Conservation (phyloP, 2,888 invertebrate species). For the Noctua janthina region DNA sequence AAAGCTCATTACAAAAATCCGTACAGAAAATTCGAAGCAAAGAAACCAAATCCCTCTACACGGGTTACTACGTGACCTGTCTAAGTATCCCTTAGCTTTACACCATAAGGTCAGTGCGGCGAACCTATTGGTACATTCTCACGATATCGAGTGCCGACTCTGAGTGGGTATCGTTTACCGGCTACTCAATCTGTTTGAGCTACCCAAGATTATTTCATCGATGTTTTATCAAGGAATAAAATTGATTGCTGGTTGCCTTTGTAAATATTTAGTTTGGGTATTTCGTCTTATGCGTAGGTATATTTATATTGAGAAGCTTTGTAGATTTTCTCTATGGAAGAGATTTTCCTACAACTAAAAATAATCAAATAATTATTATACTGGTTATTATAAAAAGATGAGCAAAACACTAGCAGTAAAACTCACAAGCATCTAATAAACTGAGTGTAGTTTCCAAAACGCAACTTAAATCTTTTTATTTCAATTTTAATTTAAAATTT, state of each 20-base stretch:
- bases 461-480: constrained; percentile 41
- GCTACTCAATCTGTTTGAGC: constrained; percentile 63
- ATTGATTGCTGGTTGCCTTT: constrained; percentile 25
- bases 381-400: background rate
- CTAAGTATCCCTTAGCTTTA: constrained; percentile 32
- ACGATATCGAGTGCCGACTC: constrained; percentile 69
- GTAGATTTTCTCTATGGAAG: background rate
- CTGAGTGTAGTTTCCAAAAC: constrained; percentile 21
- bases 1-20: background rate
- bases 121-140: constrained; percentile 72
- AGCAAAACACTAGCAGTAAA: constrained; percentile 4
- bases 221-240: constrained; percentile 38
- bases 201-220: constrained; percentile 56
- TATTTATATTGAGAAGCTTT: background rate
- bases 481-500: constrained; percentile 74
- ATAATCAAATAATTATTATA: background rate
- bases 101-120: constrained; percentile 51
- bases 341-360: background rate
- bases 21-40: background rate
- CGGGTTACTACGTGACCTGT: constrained; percentile 29
- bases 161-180: constrained; percentile 73
- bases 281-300: background rate
- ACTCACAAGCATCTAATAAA: constrained; percentile 21
- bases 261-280: constrained; percentile 35
- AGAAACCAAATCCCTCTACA: constrained; percentile 28